These are phyloP conservation scores for Psix sp. DNA, from an alignment of 1,140 invertebrate species.

Conservation along the genomic window DNA sequence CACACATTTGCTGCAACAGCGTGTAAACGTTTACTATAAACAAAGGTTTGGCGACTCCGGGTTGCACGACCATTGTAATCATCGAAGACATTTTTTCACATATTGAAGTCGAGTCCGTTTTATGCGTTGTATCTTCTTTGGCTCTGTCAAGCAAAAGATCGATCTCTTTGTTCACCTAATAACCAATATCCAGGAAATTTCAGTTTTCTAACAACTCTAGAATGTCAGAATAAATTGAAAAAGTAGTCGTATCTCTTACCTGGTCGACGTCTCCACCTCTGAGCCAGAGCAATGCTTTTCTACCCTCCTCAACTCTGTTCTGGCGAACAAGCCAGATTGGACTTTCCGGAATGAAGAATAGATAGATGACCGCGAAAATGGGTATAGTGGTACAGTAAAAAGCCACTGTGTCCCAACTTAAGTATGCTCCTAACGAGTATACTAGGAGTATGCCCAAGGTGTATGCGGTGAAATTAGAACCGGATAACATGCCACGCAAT, in stretches of 20 bases:
- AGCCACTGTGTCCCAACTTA: conserved; percentile 83
- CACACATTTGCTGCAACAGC: conserved; percentile 82
- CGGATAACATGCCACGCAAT: conserved; percentile 81
- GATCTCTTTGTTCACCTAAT: conserved; percentile 63
- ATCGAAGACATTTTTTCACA: conserved; percentile 43
- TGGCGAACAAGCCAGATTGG: conserved; percentile 83
- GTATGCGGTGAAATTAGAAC: conserved; percentile 82
- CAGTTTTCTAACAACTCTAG: not conserved
- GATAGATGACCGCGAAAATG: conserved; percentile 76
- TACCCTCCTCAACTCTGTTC: conserved; percentile 80
- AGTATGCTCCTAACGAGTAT: conserved; percentile 80
- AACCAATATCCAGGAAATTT: not conserved
- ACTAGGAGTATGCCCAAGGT: conserved; percentile 84
- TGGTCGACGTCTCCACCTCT: conserved; percentile 78
- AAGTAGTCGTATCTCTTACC: too few relatives aligned
- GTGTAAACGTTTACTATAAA: conserved; percentile 84
- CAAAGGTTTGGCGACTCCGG: conserved; percentile 83
- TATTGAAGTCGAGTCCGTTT: conserved; percentile 35
- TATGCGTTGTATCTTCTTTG: conserved; percentile 53
- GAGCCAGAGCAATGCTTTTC: conserved; percentile 81
- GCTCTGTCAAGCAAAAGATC: conserved; percentile 55
- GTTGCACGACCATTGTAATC: conserved; percentile 72
- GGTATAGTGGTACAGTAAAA: conserved; percentile 80
- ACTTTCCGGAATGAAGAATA: conserved; percentile 83
- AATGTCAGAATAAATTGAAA: conserved; percentile 4